Conservation (phyloP, 2,113 vertebrate genomes). For the Chaetops frenatus region DNA sequence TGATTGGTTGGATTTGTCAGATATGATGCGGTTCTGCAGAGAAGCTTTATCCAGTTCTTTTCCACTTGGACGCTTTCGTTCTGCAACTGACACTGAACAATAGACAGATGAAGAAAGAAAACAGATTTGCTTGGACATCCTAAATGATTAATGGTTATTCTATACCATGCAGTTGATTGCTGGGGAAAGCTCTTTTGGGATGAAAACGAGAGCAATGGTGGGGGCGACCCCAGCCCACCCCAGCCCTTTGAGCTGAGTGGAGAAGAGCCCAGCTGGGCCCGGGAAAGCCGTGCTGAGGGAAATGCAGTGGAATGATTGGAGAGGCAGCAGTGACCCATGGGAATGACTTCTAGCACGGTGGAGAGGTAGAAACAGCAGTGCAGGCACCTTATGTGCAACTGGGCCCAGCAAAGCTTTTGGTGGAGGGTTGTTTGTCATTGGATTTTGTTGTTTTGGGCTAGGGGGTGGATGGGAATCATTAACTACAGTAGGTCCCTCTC, state of each 20-base stretch:
- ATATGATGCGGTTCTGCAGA: neutral
- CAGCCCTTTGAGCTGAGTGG: accelerated
- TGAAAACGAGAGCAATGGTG: neutral
- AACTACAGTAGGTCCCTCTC: neutral
- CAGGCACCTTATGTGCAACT: neutral
- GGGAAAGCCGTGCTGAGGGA: neutral
- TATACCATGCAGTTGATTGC: neutral
- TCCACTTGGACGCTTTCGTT: neutral
- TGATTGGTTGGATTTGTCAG: neutral
- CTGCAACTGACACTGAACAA: neutral
- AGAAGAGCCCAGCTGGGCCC: neutral
- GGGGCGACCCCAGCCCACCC: neutral
- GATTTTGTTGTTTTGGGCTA: neutral
- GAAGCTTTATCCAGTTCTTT: neutral
- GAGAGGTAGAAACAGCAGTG: neutral
- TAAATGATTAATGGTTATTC: neutral
- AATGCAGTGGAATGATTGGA: neutral
- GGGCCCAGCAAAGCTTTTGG: neutral
- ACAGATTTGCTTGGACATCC: neutral
- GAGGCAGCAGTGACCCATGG: neutral
- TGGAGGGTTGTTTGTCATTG: neutral
- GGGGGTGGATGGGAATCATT: neutral
- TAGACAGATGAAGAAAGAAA: neutral
- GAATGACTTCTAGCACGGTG: neutral
- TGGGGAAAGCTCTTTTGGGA: neutral